Base-by-base conservation (phyloP, 2,113 vertebrate genomes). In the Bagarius yarrelli region DNA sequence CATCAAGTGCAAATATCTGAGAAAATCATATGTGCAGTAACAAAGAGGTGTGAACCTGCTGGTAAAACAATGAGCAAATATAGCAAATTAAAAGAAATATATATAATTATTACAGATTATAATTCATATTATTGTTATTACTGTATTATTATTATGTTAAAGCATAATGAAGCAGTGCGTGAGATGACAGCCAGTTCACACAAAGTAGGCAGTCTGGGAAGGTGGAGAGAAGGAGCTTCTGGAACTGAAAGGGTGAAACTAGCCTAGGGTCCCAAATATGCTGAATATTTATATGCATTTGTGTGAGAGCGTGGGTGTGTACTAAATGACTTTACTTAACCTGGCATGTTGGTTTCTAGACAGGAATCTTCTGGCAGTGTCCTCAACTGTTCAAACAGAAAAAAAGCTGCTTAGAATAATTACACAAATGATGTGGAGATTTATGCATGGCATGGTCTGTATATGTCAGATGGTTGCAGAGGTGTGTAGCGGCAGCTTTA, bases 241-340 rank as follows among this genome's bases (percentile, higher is more conserved):
- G 34, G 36, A 32, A 11, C 44, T 47, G 34, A 66, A 32, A 11
- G 19, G 18, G 19, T 36, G 19, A 36, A 36, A 23, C 66, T 47
- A n/a, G 34, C 34, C 64, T 36, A 40, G 64, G 34, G 34, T 21
- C 40, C 9, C 9, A 23, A 44, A 2, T 40, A 40, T 67, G 21
- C 19, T 67, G 34, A 64, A 59, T 34, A 34, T 64, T 12, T 34
- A 64, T 19, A 19, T 34, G 30, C 32, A 4, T 67, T 19, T 52
- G 19, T 66, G 60, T 59, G 57, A 50, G 34, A 70, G 78, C 56
- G 78, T 67, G 30, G 56, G 53, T 70, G 70, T 66, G 23, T n/a
- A n/a, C 55, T 34, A 74, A 23, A 21, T 6, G 8, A 40, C 32
- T 57, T 19, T 32, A 73, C 27, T 34, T 11, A 76, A 40, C 15